These are phyloP conservation scores for Eristalis intricaria DNA, from an alignment of 2,888 invertebrate species.

Conservation along the genomic window DNA sequence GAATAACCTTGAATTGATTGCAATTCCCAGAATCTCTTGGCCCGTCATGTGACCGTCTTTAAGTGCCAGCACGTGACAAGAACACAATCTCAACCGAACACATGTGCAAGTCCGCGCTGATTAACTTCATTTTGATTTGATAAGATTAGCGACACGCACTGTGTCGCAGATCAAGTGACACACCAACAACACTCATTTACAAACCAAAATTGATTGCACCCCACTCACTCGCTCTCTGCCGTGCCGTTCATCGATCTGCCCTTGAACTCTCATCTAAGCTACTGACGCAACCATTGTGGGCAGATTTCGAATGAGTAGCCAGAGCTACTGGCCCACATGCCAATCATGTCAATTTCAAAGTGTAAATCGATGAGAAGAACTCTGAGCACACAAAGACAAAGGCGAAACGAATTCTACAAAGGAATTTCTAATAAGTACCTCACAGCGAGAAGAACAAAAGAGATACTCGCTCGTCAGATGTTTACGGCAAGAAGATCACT, in stretches of 20 bases:
- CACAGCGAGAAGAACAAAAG: background rate
- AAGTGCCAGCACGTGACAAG: background rate
- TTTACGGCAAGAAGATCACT: background rate
- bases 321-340: constrained; percentile 25
- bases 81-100: background rate
- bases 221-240: background rate
- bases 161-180: no score
- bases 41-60: background rate
- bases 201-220: background rate
- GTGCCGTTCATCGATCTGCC: background rate
- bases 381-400: background rate
- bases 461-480: background rate
- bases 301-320: background rate
- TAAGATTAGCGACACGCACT: background rate
- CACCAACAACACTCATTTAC: background rate
- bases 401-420: background rate
- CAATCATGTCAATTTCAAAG: constrained; percentile 37
- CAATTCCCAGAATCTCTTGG: background rate
- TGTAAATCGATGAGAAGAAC: constrained; percentile 29
- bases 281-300: constrained; percentile 15
- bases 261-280: constrained; percentile 33
- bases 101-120: background rate
- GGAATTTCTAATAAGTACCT: constrained; percentile 8
- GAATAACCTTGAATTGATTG: background rate
- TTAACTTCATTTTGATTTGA: background rate